These are phyloP conservation scores for Macrotus californicus DNA, from an alignment of 2,113 vertebrate species.

Conservation along the genomic window DNA sequence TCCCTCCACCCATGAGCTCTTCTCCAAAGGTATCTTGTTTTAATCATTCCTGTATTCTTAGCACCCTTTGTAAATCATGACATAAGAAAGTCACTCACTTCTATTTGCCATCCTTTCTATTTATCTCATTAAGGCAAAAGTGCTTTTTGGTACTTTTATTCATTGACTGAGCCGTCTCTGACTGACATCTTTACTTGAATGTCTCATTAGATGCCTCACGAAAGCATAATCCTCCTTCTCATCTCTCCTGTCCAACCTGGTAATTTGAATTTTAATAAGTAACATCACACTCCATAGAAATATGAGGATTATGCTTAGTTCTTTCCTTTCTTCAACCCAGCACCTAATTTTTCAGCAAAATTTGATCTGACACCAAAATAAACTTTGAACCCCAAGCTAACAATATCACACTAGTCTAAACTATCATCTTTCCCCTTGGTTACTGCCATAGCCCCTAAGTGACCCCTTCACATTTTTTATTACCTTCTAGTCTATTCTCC, in stretches of 20 bases:
- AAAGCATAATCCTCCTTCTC: not conserved
- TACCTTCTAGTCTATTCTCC: not conserved
- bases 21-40: not conserved
- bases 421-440: not conserved
- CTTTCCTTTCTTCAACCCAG: not conserved
- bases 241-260: not conserved
- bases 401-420: not conserved
- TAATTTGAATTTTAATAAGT: not conserved
- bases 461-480: not conserved
- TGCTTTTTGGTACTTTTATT: not conserved
- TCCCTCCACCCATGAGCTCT: not conserved
- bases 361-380: not conserved
- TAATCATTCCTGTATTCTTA: not conserved
- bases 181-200: not conserved
- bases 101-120: not conserved
- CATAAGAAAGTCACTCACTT: not conserved
- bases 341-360: not conserved
- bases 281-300: not conserved
- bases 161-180: not conserved
- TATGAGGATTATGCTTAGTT: not conserved
- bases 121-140: not conserved
- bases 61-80: not conserved
- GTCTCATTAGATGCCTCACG: not conserved
- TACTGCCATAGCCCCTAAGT: not conserved
- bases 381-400: not conserved